Percentiles rank a stretch among this genome's conserved stretches.
phyloP scores from a whole-genome alignment of 2,113 vertebrate genomes.

The Toxotes chatareus region DNA sequence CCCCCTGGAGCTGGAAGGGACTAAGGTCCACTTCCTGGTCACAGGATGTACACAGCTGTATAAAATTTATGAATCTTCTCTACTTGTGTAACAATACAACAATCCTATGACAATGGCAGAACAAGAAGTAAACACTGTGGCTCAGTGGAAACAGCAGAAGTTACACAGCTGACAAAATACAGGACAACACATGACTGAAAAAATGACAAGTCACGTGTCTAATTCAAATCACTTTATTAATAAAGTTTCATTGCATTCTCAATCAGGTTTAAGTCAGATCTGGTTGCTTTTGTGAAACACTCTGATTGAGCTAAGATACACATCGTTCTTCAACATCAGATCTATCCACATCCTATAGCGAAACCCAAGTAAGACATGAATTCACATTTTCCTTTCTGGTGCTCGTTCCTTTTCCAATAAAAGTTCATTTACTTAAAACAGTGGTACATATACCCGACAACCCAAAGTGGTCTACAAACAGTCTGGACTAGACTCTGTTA shows the following conservation, averaged over 20 bases:
- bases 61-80: background rate
- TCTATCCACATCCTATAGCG: constrained; percentile 18
- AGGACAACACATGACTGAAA: background rate
- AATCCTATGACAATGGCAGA: background rate
- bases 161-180: background rate
- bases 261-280: constrained; percentile 65
- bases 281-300: constrained; percentile 66
- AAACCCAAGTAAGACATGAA: constrained; percentile 36
- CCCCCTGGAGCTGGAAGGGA: background rate
- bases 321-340: constrained; percentile 23
- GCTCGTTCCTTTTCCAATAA: constrained; percentile 35
- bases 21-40: too few species aligned
- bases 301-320: constrained; percentile 49
- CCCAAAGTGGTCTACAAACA: constrained; percentile 71
- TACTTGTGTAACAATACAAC: too few species aligned
- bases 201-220: constrained; percentile 13
- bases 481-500: constrained; percentile 73
- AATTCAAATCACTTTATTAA: constrained; percentile 78
- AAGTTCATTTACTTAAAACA: constrained; percentile 56
- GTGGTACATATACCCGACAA: constrained; percentile 68
- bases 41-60: too few species aligned
- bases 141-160: background rate
- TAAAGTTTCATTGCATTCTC: constrained; percentile 69
- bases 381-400: constrained; percentile 57
- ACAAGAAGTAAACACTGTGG: background rate